Evolutionary conservation across 1,140 invertebrate species (phyloP).

Genomic region (Euura saliciscinereae): DNA sequence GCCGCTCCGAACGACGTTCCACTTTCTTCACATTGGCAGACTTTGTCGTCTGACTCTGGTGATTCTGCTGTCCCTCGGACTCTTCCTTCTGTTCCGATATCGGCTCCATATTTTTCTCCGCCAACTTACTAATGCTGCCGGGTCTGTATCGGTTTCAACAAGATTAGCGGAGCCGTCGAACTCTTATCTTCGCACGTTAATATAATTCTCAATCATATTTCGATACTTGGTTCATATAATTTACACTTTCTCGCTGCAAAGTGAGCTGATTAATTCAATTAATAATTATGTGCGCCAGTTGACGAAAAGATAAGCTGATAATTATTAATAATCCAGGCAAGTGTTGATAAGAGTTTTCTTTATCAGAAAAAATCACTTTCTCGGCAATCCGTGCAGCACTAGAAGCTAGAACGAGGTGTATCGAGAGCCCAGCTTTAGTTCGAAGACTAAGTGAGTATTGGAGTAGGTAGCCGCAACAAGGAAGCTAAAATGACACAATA

Average conservation of each 20-base stretch:
- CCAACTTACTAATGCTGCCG: conserved; percentile 30
- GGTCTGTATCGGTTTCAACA: conserved; percentile 24
- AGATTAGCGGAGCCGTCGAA: too few relatives aligned
- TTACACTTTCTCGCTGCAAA: too few relatives aligned
- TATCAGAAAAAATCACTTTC: not conserved
- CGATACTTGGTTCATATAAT: too few relatives aligned
- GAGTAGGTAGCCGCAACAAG: too few relatives aligned
- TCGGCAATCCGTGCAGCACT: not conserved
- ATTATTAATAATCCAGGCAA: not conserved
- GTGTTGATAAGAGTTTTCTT: not conserved
- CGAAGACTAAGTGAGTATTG: too few relatives aligned
- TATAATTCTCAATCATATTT: too few relatives aligned
- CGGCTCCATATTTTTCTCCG: conserved; percentile 41
- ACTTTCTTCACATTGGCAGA: conserved; percentile 29
- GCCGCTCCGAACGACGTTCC: conserved; percentile 50
- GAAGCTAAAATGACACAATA: not conserved
- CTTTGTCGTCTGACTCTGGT: conserved; percentile 29
- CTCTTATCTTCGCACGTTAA: too few relatives aligned
- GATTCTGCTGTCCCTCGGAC: conserved; percentile 30
- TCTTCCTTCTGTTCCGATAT: conserved; percentile 40
- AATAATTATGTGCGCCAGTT: not conserved
- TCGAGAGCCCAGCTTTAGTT: too few relatives aligned
- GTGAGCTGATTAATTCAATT: not conserved
- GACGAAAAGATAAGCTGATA: not conserved
- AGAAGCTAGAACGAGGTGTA: too few relatives aligned